Evolutionary conservation across 2,113 vertebrate species (phyloP), one percentile per base, ranked within the genome.

Genomic region (Labrus mixtus): DNA sequence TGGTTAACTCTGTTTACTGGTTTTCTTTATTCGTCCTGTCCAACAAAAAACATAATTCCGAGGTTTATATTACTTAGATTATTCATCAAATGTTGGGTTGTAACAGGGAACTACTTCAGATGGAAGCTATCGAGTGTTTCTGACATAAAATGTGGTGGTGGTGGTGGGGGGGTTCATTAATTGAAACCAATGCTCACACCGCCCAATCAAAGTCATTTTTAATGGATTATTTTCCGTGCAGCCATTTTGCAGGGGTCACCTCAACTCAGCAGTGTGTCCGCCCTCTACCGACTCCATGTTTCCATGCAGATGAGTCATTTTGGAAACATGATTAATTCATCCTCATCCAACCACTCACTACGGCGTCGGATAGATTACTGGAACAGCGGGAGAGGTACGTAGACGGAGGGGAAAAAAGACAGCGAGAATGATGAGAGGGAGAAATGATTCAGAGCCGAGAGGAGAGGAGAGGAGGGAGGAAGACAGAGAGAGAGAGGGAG

Each of bases 321-420:
- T 74, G 46, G 59, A 76, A 71, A 68, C 69, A 73, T 91, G 85
- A 93, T 90, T 90, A 78, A 91, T 89, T 84, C 71, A 76, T 75
- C 64, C 73, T 79, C 68, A 53, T 81, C 85, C 73, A 54, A 77
- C 66, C 63, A 50, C 62, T 87, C 79, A 33, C 72, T 51, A 76
- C 5, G 56, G 66, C 66, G 56, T 76, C 55, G 39, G 87, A 75
- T 73, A 83, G 84, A 84, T 81, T 81, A 89, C 69, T 51, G 51
- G 60, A 88, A 88, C 84, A 85, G 82, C 41, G 0, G 76, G 81
- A 79, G 79, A 79, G 79, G 72, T n/a, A 20, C 8, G 48, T 78
- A 56, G 71, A 82, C 10, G 61, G 54, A 68, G 51, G 51, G 23
- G 29, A 29, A 39, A 63, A 58, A 13, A 54, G 63, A 65, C 61